phyloP scores from a whole-genome alignment of 2,113 vertebrate species.

The Sardina pilchardus region DNA sequence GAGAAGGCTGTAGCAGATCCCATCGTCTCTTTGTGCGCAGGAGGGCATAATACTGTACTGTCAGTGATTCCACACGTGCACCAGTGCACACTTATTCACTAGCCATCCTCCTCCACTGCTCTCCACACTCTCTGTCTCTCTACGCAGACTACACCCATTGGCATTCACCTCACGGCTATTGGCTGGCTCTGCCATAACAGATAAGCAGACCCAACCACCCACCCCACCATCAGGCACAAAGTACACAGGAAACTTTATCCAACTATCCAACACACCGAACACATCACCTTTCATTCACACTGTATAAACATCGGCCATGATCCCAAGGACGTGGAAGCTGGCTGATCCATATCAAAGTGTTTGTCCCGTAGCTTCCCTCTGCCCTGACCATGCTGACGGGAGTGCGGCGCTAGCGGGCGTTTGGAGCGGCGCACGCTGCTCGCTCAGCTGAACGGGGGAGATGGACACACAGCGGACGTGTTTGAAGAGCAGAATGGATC shows the following conservation, averaged over 20 bases:
- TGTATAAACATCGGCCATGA: neutral
- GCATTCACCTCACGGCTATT: too few species aligned
- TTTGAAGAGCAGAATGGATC: neutral
- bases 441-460: neutral
- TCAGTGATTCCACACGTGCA: conserved; percentile 51
- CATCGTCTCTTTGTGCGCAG: conserved; percentile 37
- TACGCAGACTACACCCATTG: neutral
- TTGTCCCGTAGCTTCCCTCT: neutral
- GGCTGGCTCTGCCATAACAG: too few species aligned
- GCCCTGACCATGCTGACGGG: neutral
- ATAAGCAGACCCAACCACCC: neutral
- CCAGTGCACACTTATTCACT: conserved; percentile 13
- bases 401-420: neutral
- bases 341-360: neutral
- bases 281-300: neutral
- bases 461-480: neutral
- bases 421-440: too few species aligned
- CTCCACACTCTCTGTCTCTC: neutral
- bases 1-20: conserved; percentile 42
- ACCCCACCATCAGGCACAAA: neutral
- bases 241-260: neutral
- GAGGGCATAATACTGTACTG: conserved; percentile 44
- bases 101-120: neutral
- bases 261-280: neutral
- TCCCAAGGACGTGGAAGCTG: neutral